Conservation (phyloP, 2,113 vertebrate genomes). For the Numenius arquata region DNA sequence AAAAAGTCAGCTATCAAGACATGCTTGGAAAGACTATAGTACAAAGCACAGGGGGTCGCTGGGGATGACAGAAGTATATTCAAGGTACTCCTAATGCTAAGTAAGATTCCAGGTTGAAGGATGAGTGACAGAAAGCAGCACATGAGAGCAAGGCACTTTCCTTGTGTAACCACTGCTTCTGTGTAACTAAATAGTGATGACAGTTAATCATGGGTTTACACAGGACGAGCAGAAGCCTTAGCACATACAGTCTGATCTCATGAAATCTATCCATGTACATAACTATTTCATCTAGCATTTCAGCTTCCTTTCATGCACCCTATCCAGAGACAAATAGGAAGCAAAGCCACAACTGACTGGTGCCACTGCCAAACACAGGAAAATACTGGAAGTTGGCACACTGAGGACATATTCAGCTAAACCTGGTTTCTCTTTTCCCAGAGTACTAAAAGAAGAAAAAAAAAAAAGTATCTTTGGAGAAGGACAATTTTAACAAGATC, state of each 20-base stretch:
- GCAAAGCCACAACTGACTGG: not conserved
- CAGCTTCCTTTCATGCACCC: not conserved
- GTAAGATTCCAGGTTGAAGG: not conserved
- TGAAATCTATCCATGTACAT: not conserved
- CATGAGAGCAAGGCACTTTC: not conserved
- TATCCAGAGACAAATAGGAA: not conserved
- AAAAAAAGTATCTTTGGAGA: constrained; percentile 36
- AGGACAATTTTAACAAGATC: constrained; percentile 59
- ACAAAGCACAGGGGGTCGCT: not conserved
- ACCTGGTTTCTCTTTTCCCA: not conserved
- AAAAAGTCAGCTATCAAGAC: not conserved
- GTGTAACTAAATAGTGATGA: not conserved
- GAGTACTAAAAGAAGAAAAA: not conserved
- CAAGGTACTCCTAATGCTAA: not conserved
- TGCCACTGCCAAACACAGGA: not conserved
- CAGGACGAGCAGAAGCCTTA: not conserved
- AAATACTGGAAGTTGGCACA: not conserved
- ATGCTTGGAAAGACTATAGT: not conserved
- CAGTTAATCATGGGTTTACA: not conserved
- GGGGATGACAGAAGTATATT: not conserved
- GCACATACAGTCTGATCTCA: not conserved
- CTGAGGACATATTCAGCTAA: not conserved
- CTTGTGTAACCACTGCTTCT: not conserved
- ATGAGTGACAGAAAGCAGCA: not conserved
- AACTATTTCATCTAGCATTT: not conserved